Evolutionary conservation across 2,113 vertebrate species (phyloP).

Genomic region (Elephas maximus): DNA sequence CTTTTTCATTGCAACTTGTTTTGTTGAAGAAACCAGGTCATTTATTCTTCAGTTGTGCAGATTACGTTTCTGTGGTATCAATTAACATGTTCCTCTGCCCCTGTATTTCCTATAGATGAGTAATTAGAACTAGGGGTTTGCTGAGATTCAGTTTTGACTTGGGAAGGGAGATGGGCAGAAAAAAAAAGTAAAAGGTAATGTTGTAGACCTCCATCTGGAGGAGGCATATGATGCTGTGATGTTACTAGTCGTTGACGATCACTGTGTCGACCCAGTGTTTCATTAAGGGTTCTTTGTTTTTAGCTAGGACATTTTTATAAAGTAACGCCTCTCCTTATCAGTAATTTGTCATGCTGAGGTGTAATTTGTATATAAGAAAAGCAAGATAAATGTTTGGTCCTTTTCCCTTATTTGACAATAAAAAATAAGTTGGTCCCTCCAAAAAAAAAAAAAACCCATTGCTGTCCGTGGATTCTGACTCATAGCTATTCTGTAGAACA

Average conservation of each 20-base stretch:
- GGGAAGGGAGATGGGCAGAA: neutral
- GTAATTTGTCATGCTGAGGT: too few relatives aligned
- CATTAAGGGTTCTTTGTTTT: neutral
- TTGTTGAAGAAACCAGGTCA: neutral
- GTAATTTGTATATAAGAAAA: too few relatives aligned
- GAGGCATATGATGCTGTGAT: neutral
- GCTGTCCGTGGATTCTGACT: too few relatives aligned
- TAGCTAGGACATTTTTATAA: neutral
- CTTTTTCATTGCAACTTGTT: neutral
- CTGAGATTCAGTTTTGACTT: neutral
- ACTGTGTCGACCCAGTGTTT: too few relatives aligned
- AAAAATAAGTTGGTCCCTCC: too few relatives aligned
- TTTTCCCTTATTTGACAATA: too few relatives aligned
- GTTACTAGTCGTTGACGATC: neutral
- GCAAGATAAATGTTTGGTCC: too few relatives aligned
- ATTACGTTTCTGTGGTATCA: too few relatives aligned
- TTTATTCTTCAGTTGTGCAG: neutral
- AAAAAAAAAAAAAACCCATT: too few relatives aligned
- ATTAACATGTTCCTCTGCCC: neutral
- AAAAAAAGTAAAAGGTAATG: neutral
- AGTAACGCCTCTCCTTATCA: neutral
- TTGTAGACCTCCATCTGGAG: neutral
- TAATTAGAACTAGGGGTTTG: neutral
- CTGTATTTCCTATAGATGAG: neutral
- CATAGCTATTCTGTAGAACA: too few relatives aligned